Conservation (phyloP, 2,113 vertebrate genomes). For the Rhabdomys dilectus region DNA sequence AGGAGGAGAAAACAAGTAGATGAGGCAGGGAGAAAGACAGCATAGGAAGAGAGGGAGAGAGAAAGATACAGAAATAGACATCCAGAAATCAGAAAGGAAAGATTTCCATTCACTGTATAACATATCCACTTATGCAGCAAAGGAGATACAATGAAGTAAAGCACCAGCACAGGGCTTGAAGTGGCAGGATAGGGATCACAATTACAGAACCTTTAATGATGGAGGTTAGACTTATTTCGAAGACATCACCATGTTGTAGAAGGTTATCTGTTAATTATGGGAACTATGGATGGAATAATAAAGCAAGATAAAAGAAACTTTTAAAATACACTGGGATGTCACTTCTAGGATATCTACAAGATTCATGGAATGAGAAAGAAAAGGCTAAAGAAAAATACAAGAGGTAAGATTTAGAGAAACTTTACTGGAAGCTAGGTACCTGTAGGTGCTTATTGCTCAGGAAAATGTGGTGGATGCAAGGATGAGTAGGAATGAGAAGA, state of each 20-base stretch:
- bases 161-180: neutral
- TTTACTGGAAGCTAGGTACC: neutral
- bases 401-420: neutral
- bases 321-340: neutral
- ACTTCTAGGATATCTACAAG: neutral
- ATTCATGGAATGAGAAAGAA: neutral
- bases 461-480: neutral
- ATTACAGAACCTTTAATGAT: neutral
- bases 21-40: neutral
- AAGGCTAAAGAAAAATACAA: neutral
- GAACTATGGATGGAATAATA: neutral
- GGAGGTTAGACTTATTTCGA: neutral
- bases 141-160: neutral
- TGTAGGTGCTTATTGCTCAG: neutral
- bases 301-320: neutral
- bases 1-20: neutral
- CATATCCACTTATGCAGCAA: neutral
- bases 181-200: neutral
- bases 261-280: neutral
- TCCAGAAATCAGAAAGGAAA: neutral
- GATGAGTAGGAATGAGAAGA: neutral
- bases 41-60: neutral
- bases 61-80: neutral
- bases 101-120: neutral
- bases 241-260: neutral